Evolutionary conservation across 1,140 invertebrate genomes (phyloP), one percentile per base, ranked within the genome.

Genomic region (Achatina immaculata): DNA sequence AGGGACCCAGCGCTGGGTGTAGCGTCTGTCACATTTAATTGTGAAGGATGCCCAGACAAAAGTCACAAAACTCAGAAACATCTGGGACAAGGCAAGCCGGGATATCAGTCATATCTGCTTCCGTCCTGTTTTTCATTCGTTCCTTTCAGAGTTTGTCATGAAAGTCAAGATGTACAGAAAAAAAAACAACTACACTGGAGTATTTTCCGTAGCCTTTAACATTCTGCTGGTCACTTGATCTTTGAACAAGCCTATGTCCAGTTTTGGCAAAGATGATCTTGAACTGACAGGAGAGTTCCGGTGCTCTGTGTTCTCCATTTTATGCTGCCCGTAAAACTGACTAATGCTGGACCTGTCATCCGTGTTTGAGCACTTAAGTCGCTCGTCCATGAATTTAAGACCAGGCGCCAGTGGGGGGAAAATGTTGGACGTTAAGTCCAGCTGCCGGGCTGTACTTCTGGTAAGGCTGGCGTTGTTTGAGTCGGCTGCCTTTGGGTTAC

Each of bases 401-500:
- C 28, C 6, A n/a, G n/a, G n/a, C n/a, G n/a, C n/a, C n/a, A n/a
- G n/a, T 28, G 66, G 72, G 0, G 38, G n/a, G 28, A 83, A 58
- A 38, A 83, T 83, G 51, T 83, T 83, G 40, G 82, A 16, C n/a
- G 72, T 83, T 38, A 83, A 76, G 11, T 80, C 82, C 58, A 83
- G 73, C 9, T 36, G 40, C 0, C 42, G 74, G 34, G 28, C 31
- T 1, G 7, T 28, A 31, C 28, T 31, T 4, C 16, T 34, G 2
- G 9, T 62, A 1, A 28, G 58, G n/a, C 58, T 62, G 1, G 28
- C 28, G 58, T 62, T 62, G 58, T 62, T 62, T 31, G 58, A 16
- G 28, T 62, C 58, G 28, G 58, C 28, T 31, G 28, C 6, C 28
- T 31, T 62, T 31, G n/a, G 58, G 16, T 62, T 62, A 0, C 58